Evolutionary conservation across 2,797 vertebrate genomes (phyloP), one percentile per base, ranked within the genome.

Genomic region (Coendou prehensilis): DNA sequence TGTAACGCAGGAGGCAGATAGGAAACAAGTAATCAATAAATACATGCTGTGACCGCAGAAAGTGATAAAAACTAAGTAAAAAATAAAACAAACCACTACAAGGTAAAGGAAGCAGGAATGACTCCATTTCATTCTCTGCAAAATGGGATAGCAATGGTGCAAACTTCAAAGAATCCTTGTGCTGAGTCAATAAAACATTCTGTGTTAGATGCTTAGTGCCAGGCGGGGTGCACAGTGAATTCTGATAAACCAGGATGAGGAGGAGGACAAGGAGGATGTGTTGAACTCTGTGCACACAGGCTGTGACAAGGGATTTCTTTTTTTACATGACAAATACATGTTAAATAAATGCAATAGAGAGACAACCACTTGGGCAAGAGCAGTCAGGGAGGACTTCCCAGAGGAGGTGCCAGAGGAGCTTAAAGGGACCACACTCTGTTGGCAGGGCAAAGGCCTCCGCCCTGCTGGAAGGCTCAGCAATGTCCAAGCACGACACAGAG

Each of bases 401-500:
- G 93, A 88, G 52, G 76, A 87, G 89, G 41, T 8, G 5, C 4
- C 67, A 15, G 1, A 6, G 54, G 26, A 89, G 76, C 56, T 76
- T 82, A n/a, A 76, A 93, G 9, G n/a, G 33, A 73, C 50, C 80
- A 76, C 28, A 47, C n/a, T 86, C 30, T 81, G 80, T 64, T 56
- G 73, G 79, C 82, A 84, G 59, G 57, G 79, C 41, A 84, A 80
- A 75, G 89, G 69, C 45, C 56, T 87, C 80, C 13, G 4, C 64
- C 69, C 47, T 88, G 80, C 80, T 17, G 4, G 85, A 94, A 78
- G 89, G 91, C 85, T 76, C 80, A 69, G 41, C 22, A 50, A 71
- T 23, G 33, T 78, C 81, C 61, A 37, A 91, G 87, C 54, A 89
- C 14, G 69, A 84, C 94, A 96, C 92, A 88, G 78, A 96, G 56